Base-by-base conservation (phyloP, 2,113 vertebrate genomes). In the Centropus unirufus region DNA sequence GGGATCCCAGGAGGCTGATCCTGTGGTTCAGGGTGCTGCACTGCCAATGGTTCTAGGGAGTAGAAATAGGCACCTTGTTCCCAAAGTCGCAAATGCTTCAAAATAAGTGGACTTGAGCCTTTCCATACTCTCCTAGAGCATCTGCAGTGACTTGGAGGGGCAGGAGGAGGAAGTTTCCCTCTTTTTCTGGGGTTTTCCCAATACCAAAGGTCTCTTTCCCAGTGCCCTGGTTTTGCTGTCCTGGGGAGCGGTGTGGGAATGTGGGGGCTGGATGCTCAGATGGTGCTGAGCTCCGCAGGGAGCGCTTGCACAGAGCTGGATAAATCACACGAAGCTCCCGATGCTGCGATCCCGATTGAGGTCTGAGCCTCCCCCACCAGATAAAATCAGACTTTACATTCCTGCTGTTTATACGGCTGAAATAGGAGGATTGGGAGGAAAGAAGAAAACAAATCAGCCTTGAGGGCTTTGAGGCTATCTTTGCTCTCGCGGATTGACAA, bases 11-110 rank as follows among this genome's bases (percentile, higher is more conserved):
- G 62, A 47, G 26, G 12, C 10, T 44, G 55, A 42, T 29, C n/a
- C 55, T 6, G 9, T 30, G 1, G 42, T 21, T 40, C 5, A 22
- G 51, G 44, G 22, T 22, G 17, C n/a, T 1, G 4, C 46, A 0
- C 1, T 10, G 32, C 26, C 8, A 9, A 19, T 0, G 0, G 42
- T 29, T 8, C 30, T 3, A 1, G 20, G 57, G 21, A 5, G 6
- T 39, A n/a, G 76, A 59, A 76, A 29, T 3, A 18, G 39, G 51
- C 0, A 0, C 24, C 21, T 13, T 6, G 8, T 54, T 44, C 51
- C 39, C 29, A 32, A 51, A 62, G 13, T 47, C n/a, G 26, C 11
- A 51, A n/a, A 32, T 9, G 5, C 44, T 32, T 23, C 42, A 19
- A 17, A 69, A 23, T 15, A 14, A 78, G 24, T 3, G 13, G 34